Conservation (phyloP, 2,797 vertebrate species). For the Clarias platycephalus region DNA sequence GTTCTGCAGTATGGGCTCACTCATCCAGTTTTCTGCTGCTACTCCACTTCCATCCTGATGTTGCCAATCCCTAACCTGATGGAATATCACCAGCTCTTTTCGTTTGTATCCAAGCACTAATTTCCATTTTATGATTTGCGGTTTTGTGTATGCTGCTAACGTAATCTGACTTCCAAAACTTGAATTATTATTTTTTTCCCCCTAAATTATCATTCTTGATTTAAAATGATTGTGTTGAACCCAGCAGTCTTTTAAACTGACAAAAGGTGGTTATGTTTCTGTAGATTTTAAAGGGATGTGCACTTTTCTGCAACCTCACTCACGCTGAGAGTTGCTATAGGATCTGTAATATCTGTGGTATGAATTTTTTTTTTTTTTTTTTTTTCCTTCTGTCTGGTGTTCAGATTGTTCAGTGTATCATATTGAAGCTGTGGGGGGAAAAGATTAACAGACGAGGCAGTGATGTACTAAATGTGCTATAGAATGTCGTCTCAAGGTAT, state of each 20-base stretch:
- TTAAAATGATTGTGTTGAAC: neutral
- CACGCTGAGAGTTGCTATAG: neutral
- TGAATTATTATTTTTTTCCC: neutral
- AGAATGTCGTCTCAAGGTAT: neutral
- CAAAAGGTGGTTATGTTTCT: conserved; percentile 4
- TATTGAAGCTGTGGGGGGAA: neutral
- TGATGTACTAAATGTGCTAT: conserved; percentile 19
- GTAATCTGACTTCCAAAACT: conserved; percentile 18
- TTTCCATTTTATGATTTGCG: neutral
- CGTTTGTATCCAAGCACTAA: neutral
- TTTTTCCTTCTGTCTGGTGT: neutral
- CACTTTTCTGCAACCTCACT: conserved; percentile 3
- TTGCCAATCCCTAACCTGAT: conserved; percentile 17
- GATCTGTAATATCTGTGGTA: conserved; percentile 29
- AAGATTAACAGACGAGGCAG: neutral
- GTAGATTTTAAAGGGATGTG: neutral
- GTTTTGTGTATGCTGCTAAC: conserved; percentile 8
- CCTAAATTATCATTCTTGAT: conserved; percentile 2
- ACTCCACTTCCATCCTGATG: conserved; percentile 21
- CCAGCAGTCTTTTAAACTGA: neutral
- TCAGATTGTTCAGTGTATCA: conserved; percentile 4
- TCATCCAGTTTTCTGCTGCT: conserved; percentile 46
- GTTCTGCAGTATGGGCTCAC: conserved; percentile 3
- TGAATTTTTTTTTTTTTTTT: neutral
- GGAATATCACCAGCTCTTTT: conserved; percentile 11